Evolutionary conservation across 2,888 invertebrate species (phyloP).

Genomic region (Aleiodes alternator): DNA sequence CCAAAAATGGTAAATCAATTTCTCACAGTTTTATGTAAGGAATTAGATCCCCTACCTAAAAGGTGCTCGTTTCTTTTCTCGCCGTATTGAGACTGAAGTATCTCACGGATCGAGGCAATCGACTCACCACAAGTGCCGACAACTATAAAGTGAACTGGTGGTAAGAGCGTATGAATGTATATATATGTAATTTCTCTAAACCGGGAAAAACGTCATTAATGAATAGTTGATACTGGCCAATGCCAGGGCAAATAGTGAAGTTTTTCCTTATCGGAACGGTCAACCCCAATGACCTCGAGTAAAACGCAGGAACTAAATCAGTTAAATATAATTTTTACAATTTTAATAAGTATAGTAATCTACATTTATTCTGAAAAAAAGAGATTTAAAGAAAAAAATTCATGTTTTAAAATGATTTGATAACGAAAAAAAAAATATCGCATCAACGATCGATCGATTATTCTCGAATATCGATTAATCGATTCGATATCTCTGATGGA

Average conservation of each 20-base stretch:
- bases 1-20: conserved; percentile 40
- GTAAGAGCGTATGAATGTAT: conserved; percentile 13
- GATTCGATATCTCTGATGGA: too few species aligned
- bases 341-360: background rate
- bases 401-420: too few species aligned
- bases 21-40: conserved; percentile 35
- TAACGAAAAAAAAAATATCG: background rate
- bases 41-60: background rate
- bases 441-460: too few species aligned
- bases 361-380: background rate
- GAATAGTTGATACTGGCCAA: conserved; percentile 39
- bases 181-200: conserved; percentile 28
- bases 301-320: conserved; percentile 33
- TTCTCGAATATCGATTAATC: too few species aligned
- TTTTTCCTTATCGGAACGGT: conserved; percentile 42
- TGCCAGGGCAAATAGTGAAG: conserved; percentile 44
- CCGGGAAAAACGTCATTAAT: conserved; percentile 44
- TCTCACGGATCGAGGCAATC: conserved; percentile 25
- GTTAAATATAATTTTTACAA: background rate
- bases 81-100: conserved; percentile 25
- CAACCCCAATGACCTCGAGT: conserved; percentile 37
- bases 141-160: conserved; percentile 51
- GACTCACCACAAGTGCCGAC: conserved; percentile 38
- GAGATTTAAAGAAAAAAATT: too few species aligned
- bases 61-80: background rate